Base-by-base conservation (phyloP, 2,113 vertebrate species). In the Platanista minor region DNA sequence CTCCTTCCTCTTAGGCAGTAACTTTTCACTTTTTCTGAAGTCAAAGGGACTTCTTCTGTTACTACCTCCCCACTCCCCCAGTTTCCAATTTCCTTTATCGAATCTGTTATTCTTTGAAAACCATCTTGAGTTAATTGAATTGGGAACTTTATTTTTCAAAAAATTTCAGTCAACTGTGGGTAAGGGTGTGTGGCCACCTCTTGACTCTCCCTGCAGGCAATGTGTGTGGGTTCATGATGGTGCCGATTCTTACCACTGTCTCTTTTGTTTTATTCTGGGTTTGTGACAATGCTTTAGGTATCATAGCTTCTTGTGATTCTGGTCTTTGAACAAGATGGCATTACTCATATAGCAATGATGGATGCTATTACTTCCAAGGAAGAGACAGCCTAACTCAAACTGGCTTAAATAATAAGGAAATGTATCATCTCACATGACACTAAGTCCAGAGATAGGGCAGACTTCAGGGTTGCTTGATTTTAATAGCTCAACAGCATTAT, bases 171-270 rank as follows among this genome's bases (percentile, higher is more conserved):
- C 8, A 7, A 17, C 27, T 52, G 7, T 20, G 33, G n/a, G 5
- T 62, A n/a, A 80, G 12, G 41, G 13, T 25, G 13, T 33, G 13
- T 52, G 41, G 13, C 13, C 36, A 2, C 18, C 23, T 21, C 62
- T 23, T 33, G 39, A 12, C 5, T 33, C 52, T 39, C 12, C 18
- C 27, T 20, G 85, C 4, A 61, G 92, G 25, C 74, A 61, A 4
- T 8, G 12, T 5, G 3, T 29, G 12, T 3, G 27, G 39, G 13
- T 33, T 49, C 21, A 21, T 4, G 33, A 23, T 0, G 25, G 8
- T 33, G 41, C 25, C 49, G 39, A 15, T 13, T 62, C 49, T 61
- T 87, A 71, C 8, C 12, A 9, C 46, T 8, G 3, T 39, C 14
- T 71, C 62, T 36, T 57, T n/a, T 69, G 49, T 36, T 71, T 69